Percentiles rank a stretch among this genome's conserved stretches.
Conservation (phyloP, 1,140 invertebrate species). For the Drosophila fuyamai region DNA sequence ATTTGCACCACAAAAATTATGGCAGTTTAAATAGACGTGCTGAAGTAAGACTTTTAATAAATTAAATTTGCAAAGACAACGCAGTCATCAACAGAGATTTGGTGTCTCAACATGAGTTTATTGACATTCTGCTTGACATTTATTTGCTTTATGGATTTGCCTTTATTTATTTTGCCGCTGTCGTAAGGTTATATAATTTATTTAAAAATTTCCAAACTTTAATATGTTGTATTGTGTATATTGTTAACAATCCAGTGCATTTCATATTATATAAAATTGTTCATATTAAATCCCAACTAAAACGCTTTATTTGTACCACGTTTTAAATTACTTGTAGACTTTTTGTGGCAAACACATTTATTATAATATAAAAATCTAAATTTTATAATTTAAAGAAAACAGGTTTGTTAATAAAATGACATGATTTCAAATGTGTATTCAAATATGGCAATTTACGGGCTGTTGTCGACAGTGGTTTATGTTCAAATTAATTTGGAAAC, state of each 20-base stretch:
- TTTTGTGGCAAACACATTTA: too few species aligned
- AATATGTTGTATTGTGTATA: too few species aligned
- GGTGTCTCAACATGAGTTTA: not conserved
- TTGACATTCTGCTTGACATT: not conserved
- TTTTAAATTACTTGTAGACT: too few species aligned
- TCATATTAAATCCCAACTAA: too few species aligned
- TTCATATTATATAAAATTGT: too few species aligned
- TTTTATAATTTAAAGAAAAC: too few species aligned
- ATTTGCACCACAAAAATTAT: constrained; percentile 25
- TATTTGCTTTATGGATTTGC: not conserved
- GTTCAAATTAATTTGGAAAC: not conserved
- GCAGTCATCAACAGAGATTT: not conserved
- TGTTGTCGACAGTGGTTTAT: not conserved
- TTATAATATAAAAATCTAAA: too few species aligned
- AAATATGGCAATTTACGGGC: not conserved
- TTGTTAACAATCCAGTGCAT: too few species aligned
- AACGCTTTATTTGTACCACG: too few species aligned
- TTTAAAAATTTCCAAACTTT: too few species aligned
- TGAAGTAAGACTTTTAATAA: constrained; percentile 6
- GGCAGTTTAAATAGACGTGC: constrained; percentile 9
- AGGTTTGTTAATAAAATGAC: too few species aligned
- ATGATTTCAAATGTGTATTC: not conserved
- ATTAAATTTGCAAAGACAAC: constrained; percentile 16
- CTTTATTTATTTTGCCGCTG: not conserved
- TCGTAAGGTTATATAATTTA: too few species aligned